Evolutionary conservation across 2,797 vertebrate genomes (phyloP), one percentile per base, ranked within the genome.

Genomic region (Chloroceryle amazona): DNA sequence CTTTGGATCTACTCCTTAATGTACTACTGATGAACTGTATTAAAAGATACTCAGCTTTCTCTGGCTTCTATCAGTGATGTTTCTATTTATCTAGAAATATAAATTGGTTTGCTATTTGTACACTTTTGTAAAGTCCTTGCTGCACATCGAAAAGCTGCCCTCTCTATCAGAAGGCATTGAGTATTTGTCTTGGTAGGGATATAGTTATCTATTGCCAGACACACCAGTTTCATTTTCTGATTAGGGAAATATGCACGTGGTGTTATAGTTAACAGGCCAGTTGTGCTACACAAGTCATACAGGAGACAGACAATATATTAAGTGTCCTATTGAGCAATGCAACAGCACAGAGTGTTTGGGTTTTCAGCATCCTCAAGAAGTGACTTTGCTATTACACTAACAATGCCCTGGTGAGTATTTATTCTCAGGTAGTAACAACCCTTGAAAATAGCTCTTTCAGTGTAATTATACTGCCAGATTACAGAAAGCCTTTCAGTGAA

Each of bases 371-470:
- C 74, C 78, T 84, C 33, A 3, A 84, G 60, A 82, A 94, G 61
- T n/a, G 66, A 63, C 85, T 96, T 94, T 63, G 70, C 62, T 81
- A 52, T 94, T 95, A 92, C 0, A 3, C 42, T 96, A 94, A 90
- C 0, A 0, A 65, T 65, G 61, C 86, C 95, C 90, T 31, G 42
- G 68, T 80, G 92, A 91, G 29, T 54, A 74, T 82, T 80, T 44
- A 75, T 66, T 94, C 94, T 94, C 72, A 89, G 72, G 80, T 79
- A 68, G 62, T 76, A 96, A 74, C 70, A 93, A 58, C 44, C 19
- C 82, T 68, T 81, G 68, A 89, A 95, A 94, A 86, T 46, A 76
- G 88, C 42, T 84, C 73, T 86, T 89, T 76, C 44, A 51, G 28
- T 83, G 72, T 81, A 92, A 91, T 93, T 95, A 89, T 20, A 7